These are phyloP conservation scores for Pseudonaja textilis DNA, from an alignment of 2,113 vertebrate species.

Conservation along the genomic window DNA sequence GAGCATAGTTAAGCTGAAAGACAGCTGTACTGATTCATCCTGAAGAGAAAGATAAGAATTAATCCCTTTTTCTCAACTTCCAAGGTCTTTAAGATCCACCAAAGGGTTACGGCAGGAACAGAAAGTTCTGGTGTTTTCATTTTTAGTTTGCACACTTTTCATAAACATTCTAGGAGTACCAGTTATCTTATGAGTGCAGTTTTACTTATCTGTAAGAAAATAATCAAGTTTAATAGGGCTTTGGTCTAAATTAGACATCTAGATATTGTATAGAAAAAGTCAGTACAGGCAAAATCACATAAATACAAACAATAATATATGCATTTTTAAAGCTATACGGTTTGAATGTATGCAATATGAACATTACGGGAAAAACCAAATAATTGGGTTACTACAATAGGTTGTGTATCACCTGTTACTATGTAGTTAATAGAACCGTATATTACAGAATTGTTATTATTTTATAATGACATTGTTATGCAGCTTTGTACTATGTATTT, in stretches of 20 bases:
- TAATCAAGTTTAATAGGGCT: background rate
- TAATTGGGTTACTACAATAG: background rate
- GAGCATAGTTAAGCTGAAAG: background rate
- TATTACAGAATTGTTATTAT: background rate
- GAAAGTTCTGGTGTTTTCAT: background rate
- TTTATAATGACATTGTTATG: background rate
- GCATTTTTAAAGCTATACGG: background rate
- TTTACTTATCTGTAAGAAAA: background rate
- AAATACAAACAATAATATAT: background rate
- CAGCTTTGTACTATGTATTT: background rate
- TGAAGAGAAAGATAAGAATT: background rate
- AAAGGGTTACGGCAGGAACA: background rate
- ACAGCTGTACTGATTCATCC: background rate
- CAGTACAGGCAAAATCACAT: background rate
- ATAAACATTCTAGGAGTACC: background rate
- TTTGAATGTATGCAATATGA: background rate
- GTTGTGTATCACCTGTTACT: background rate
- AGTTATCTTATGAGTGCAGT: background rate
- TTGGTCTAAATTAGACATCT: background rate
- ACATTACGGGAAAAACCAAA: background rate
- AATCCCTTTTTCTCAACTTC: background rate
- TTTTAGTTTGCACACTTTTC: background rate
- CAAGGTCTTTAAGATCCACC: background rate
- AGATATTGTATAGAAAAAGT: background rate
- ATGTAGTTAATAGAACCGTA: background rate